These are phyloP conservation scores for Volucella inanis DNA, from an alignment of 2,888 invertebrate species.

Conservation along the genomic window DNA sequence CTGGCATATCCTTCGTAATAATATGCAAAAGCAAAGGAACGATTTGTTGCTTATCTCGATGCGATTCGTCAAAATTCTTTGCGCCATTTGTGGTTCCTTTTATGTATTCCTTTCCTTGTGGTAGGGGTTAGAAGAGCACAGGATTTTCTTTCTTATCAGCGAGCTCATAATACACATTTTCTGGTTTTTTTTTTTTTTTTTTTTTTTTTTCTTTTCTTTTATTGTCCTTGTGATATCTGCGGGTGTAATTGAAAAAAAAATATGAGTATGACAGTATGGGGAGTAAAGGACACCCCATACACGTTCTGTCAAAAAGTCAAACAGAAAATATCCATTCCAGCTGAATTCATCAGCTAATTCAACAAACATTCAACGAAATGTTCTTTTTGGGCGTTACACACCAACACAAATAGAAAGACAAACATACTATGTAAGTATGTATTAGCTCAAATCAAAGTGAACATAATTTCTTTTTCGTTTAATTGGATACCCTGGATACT, in stretches of 20 bases:
- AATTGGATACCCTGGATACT: conserved; percentile 57
- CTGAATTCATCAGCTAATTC: conserved; percentile 67
- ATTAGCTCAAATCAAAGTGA: conserved; percentile 70
- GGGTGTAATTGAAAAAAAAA: conserved; percentile 54
- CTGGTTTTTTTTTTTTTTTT: conserved; percentile 47
- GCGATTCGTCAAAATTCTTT: conserved; percentile 77
- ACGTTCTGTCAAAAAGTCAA: conserved; percentile 49
- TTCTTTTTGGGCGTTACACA: conserved; percentile 53
- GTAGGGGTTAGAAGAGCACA: conserved; percentile 13
- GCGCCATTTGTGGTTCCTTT: conserved; percentile 62
- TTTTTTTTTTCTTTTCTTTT: too few species aligned
- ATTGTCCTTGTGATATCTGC: conserved; percentile 67
- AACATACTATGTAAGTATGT: too few species aligned
- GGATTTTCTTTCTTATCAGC: conserved; percentile 69
- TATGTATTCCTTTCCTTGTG: conserved; percentile 57
- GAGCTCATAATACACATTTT: conserved; percentile 44
- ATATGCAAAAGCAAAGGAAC: conserved; percentile 75
- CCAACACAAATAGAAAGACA: too few species aligned
- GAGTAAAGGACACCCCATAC: conserved; percentile 24
- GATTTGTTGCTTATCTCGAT: conserved; percentile 76
- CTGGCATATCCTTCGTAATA: conserved; percentile 70
- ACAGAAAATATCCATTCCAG: conserved; percentile 63
- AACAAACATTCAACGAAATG: conserved; percentile 61
- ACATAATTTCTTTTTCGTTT: conserved; percentile 67
- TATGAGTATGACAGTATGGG: conserved; percentile 25